Evolutionary conservation across 2,888 invertebrate species (phyloP), one percentile per base, ranked within the genome.

Genomic region (Trichopria drosophilae): DNA sequence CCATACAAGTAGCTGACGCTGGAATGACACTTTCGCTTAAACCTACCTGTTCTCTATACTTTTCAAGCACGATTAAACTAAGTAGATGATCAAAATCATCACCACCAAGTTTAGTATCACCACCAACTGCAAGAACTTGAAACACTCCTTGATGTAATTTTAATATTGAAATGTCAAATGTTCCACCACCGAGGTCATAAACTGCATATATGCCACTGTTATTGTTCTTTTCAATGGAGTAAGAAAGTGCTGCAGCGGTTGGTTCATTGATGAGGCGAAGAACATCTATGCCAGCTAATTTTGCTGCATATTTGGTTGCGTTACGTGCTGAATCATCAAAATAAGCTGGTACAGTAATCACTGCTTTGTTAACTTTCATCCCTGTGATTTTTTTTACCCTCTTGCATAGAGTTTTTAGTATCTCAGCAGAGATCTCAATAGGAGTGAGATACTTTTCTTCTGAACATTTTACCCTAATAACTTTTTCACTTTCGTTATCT

Each of bases 61-160:
- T 44, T 35, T 34, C 44, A 34, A 34, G 20, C 12, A 83, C 82
- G 45, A 84, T 68, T 65, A 83, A 84, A n/a, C 83, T 79, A 7
- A 84, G 72, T 31, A 71, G 60, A 64, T 82, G 81, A 66, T 84
- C 84, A 67, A 84, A 84, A 70, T 84, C 84, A 71, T 84, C 84
- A 36, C 84, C 84, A 47, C 84, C 84, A 19, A 84, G 75, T 73
- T 82, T 80, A 13, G 84, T 84, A 65, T 84, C 83, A 43, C 84
- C 84, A 68, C 83, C 84, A 29, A 84, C 84, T 1, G 83, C 82
- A 66, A 83, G 82, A 16, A 84, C 84, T 68, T 84, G 83, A 72
- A 84, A 84, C 23, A 84, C 83, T 39, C 83, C 83, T 63, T 83
- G 82, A 66, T 83, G 81, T 58, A 84, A 84, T 69, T 83, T 76